These are phyloP conservation scores for Oceanodroma tethys DNA, from an alignment of 2,113 vertebrate genomes.

Conservation along the genomic window DNA sequence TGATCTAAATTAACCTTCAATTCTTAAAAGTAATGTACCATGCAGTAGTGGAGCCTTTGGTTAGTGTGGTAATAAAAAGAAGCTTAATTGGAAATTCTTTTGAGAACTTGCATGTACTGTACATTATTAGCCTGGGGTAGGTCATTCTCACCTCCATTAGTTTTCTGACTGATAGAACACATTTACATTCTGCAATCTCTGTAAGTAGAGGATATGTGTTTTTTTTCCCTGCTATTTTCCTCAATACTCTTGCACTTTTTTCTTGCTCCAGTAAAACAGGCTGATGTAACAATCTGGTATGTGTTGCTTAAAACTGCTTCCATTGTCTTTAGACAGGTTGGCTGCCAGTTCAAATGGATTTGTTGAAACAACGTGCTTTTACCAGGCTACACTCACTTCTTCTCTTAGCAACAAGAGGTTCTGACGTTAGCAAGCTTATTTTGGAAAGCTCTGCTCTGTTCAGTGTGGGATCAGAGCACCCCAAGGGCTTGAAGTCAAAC, in stretches of 20 bases:
- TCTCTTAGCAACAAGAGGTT: constrained; percentile 55
- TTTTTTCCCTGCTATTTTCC: neutral
- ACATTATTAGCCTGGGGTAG: constrained; percentile 26
- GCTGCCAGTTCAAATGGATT: constrained; percentile 4
- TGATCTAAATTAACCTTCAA: neutral
- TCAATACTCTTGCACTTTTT: neutral
- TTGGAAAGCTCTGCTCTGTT: constrained; percentile 45
- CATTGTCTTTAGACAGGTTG: constrained; percentile 14
- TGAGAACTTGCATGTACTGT: neutral
- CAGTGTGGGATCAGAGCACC: neutral
- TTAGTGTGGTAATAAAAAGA: constrained; percentile 22
- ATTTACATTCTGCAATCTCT: neutral
- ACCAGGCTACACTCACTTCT: neutral
- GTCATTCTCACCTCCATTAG: constrained; percentile 6
- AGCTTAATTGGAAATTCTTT: constrained; percentile 48
- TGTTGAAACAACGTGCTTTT: constrained; percentile 44
- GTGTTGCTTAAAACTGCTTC: neutral
- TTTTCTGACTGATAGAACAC: constrained; percentile 9
- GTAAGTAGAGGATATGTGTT: neutral
- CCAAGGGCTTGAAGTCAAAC: constrained; percentile 16
- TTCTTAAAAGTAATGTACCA: constrained; percentile 39
- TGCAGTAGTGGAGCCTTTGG: neutral
- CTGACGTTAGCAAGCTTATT: constrained; percentile 55
- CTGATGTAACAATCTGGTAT: constrained; percentile 27
- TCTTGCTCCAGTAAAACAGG: neutral